Percentiles rank a stretch among this genome's conserved stretches.
Conservation (phyloP, 2,113 vertebrate genomes). For the Thamnophis sirtalis region DNA sequence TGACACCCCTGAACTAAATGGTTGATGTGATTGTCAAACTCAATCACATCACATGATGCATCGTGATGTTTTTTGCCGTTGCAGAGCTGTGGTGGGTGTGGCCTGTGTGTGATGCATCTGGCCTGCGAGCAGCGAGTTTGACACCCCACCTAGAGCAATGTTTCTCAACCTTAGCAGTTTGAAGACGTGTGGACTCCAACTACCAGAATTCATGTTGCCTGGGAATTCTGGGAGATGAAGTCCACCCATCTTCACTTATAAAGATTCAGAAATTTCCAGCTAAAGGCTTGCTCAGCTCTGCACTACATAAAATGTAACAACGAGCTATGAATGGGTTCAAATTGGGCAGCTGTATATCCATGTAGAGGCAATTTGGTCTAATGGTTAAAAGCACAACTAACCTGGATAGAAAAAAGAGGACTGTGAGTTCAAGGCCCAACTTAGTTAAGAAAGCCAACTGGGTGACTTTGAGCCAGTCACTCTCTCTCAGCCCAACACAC, state of each 20-base stretch:
- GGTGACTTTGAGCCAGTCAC: not conserved
- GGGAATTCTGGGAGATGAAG: not conserved
- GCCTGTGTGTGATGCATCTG: too few relatives aligned
- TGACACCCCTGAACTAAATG: too few relatives aligned
- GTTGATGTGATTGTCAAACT: too few relatives aligned
- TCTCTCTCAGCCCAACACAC: not conserved
- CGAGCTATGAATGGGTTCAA: not conserved
- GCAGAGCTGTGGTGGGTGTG: rapidly evolving
- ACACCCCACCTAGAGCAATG: not conserved
- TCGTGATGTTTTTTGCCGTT: not conserved
- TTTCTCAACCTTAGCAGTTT: not conserved
- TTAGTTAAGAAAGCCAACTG: not conserved
- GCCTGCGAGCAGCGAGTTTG: too few relatives aligned
- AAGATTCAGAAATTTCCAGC: not conserved
- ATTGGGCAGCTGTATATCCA: not conserved
- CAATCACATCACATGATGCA: too few relatives aligned
- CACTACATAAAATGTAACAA: not conserved
- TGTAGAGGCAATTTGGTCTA: not conserved
- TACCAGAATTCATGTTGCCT: not conserved
- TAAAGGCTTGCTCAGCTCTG: not conserved
- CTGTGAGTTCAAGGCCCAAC: not conserved
- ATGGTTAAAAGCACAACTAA: not conserved
- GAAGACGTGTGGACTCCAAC: not conserved
- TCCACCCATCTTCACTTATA: not conserved
- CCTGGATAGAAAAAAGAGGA: not conserved